Percentiles rank a stretch among this genome's conserved stretches.
Evolutionary conservation across 2,797 vertebrate species (phyloP).

Genomic region (Australoheros facetus): DNA sequence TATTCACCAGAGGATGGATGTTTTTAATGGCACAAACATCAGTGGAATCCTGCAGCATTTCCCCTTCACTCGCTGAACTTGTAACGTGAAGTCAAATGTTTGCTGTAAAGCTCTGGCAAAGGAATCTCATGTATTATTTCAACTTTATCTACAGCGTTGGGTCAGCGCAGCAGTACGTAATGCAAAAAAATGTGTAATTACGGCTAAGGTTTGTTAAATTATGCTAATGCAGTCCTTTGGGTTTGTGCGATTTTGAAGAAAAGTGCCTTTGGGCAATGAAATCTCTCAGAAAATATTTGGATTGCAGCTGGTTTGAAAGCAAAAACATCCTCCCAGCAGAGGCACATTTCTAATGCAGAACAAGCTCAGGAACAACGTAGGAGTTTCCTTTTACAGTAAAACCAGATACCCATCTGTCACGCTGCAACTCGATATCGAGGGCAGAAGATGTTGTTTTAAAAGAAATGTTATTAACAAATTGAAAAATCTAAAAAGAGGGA

Average conservation of each 20-base stretch:
- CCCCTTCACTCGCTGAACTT: constrained; percentile 43
- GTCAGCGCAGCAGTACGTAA: not conserved
- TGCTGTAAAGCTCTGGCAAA: constrained; percentile 18
- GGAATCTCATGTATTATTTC: not conserved
- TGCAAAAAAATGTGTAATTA: constrained; percentile 24
- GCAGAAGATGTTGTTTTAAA: not conserved
- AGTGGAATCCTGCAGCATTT: constrained; percentile 49
- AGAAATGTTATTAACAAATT: not conserved
- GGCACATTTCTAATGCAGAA: constrained; percentile 13
- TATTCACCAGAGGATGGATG: constrained; percentile 63
- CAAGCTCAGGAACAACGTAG: not conserved
- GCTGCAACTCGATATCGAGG: not conserved
- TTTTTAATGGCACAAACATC: constrained; percentile 73
- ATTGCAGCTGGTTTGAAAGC: constrained; percentile 48
- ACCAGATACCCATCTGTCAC: not conserved
- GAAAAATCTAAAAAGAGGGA: accelerated
- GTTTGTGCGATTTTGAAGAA: constrained; percentile 40
- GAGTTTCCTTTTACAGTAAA: constrained; percentile 11
- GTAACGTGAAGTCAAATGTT: constrained; percentile 56
- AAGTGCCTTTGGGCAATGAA: constrained; percentile 53
- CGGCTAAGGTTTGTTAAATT: constrained; percentile 39
- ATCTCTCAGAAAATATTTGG: constrained; percentile 53
- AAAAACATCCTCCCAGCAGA: constrained; percentile 49
- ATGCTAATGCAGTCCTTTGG: constrained; percentile 49
- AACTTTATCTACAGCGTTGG: not conserved